phyloP scores from a whole-genome alignment of 2,888 invertebrate genomes.

The Augochlorella aurata region DNA sequence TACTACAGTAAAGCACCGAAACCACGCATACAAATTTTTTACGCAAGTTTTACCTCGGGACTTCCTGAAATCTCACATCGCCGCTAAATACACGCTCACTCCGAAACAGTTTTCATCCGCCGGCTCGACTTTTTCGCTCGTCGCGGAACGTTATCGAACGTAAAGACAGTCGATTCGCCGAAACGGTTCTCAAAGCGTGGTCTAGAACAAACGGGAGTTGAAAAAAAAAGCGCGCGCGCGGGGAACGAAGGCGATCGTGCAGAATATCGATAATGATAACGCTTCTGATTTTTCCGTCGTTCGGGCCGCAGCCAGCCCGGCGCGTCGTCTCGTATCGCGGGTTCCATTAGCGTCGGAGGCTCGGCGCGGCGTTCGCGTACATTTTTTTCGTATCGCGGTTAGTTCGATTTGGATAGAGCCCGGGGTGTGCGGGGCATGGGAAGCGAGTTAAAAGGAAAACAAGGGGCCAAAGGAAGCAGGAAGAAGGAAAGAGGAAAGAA shows the following conservation, averaged over 20 bases:
- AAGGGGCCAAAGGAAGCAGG: conserved; percentile 6
- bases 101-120: neutral
- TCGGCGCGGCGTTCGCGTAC: conserved; percentile 25
- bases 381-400: conserved; percentile 38
- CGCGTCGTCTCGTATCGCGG: conserved; percentile 12
- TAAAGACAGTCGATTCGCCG: neutral
- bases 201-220: neutral
- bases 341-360: conserved; percentile 13
- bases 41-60: neutral
- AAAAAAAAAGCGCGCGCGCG: neutral
- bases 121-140: neutral
- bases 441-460: conserved; percentile 8
- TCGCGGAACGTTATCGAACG: neutral
- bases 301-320: neutral
- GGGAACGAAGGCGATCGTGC: conserved; percentile 44
- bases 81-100: neutral
- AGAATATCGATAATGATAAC: conserved; percentile 42
- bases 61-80: neutral
- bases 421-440: too few species aligned
- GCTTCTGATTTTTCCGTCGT: conserved; percentile 39
- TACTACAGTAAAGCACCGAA: neutral
- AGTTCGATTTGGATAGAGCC: conserved; percentile 35
- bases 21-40: conserved; percentile 1
- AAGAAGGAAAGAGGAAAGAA: conserved; percentile 3
- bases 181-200: conserved; percentile 5